phyloP scores from a whole-genome alignment of 2,888 invertebrate species.

The Sminthurides aquaticus region DNA sequence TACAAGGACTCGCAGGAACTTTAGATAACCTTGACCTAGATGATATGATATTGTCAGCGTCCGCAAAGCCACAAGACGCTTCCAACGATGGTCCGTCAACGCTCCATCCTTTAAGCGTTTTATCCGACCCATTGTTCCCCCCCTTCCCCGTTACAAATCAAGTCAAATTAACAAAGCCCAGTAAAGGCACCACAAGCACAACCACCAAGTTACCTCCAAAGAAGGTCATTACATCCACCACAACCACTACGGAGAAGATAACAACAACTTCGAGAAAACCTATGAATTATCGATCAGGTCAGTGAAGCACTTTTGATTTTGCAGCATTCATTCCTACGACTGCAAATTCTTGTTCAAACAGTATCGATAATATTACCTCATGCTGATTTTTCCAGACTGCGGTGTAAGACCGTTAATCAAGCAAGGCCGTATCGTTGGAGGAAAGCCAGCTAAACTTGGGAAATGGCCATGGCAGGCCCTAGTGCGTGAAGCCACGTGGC shows the following conservation, averaged over 20 bases:
- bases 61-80: constrained; percentile 19
- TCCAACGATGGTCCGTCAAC: constrained; percentile 26
- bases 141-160: constrained; percentile 30
- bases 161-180: constrained; percentile 30
- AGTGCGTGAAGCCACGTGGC: constrained; percentile 84
- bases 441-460: constrained; percentile 68
- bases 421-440: constrained; percentile 76
- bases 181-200: constrained; percentile 11
- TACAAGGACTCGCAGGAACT: constrained; percentile 41
- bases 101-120: constrained; percentile 28
- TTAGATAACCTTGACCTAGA: constrained; percentile 39
- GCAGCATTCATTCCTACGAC: neutral
- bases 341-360: neutral
- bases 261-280: constrained; percentile 30
- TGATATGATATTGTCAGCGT: constrained; percentile 30
- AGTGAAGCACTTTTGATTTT: neutral
- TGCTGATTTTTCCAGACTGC: constrained; percentile 65
- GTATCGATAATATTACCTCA: too few species aligned
- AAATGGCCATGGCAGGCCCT: constrained; percentile 91
- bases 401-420: constrained; percentile 69
- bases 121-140: constrained; percentile 31
- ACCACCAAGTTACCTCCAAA: constrained; percentile 21
- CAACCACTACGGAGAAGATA: constrained; percentile 21
- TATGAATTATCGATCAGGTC: constrained; percentile 43
- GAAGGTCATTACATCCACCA: constrained; percentile 20